These are phyloP conservation scores for Leucophora obtusa DNA, from an alignment of 2,888 invertebrate species.

Conservation along the genomic window DNA sequence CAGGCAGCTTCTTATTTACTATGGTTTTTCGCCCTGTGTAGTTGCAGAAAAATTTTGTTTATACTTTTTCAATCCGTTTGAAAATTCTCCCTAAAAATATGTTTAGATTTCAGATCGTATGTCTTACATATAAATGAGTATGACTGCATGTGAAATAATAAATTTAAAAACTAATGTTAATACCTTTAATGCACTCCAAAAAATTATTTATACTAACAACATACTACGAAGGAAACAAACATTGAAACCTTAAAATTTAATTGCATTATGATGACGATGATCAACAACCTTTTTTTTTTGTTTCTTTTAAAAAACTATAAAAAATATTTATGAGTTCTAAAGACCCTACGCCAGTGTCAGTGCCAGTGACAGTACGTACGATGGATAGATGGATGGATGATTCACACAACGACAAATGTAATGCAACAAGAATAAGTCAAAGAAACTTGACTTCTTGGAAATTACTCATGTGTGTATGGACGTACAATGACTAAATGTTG, in stretches of 20 bases:
- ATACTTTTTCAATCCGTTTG: slow-evolving; percentile 20
- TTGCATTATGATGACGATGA: slow-evolving; percentile 57
- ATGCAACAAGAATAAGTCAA: slow-evolving; percentile 42
- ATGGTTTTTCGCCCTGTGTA: too few species aligned
- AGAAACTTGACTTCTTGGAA: slow-evolving; percentile 54
- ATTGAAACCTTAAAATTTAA: slow-evolving; percentile 29
- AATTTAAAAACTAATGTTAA: slow-evolving; percentile 36
- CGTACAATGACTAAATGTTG: slow-evolving; percentile 7
- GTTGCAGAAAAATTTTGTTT: background rate
- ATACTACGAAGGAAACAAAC: slow-evolving; percentile 6
- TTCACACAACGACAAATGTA: slow-evolving; percentile 57
- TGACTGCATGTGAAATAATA: slow-evolving; percentile 34
- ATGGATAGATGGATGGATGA: slow-evolving; percentile 30
- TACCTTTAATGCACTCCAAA: slow-evolving; percentile 40
- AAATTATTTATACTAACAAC: slow-evolving; percentile 13
- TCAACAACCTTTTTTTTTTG: slow-evolving; percentile 46
- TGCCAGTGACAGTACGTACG: slow-evolving; percentile 18
- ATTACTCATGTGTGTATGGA: slow-evolving; percentile 3
- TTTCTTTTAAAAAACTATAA: slow-evolving; percentile 45
- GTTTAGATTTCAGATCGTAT: background rate
- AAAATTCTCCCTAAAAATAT: background rate
- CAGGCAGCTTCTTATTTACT: too few species aligned
- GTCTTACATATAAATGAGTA: slow-evolving; percentile 29
- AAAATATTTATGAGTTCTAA: slow-evolving; percentile 63
- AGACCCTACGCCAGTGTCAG: slow-evolving; percentile 11